These are phyloP conservation scores for Chaitophorus viminalis DNA, from an alignment of 2,888 invertebrate species.

Conservation along the genomic window DNA sequence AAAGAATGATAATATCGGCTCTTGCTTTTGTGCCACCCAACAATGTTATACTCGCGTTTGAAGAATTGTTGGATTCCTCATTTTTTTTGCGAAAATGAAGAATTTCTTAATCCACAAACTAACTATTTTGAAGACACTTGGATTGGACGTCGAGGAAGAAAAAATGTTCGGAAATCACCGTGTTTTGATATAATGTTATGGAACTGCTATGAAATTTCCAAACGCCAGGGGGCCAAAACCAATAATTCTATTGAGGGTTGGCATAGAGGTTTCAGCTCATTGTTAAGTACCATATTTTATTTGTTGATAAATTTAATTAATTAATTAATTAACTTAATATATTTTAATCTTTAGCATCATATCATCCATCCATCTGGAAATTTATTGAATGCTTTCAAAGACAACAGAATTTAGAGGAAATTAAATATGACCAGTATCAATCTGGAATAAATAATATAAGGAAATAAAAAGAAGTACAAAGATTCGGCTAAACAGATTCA, in stretches of 20 bases:
- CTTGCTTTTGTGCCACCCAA: no score
- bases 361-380: background rate
- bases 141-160: background rate
- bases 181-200: background rate
- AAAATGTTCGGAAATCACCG: background rate
- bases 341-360: background rate
- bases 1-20: no score
- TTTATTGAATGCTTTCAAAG: background rate
- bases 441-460: background rate
- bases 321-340: background rate
- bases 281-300: background rate
- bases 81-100: background rate
- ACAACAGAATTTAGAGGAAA: background rate
- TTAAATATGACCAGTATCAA: background rate
- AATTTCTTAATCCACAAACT: background rate
- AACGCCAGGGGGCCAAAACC: background rate
- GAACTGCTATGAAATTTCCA: background rate
- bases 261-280: background rate
- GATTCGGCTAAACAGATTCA: background rate
- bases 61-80: no score
- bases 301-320: background rate
- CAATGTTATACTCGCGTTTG: no score
- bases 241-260: background rate
- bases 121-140: background rate
- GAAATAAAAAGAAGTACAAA: background rate